A percentile compares a stretch with the other conserved stretches of the same genome.
phyloP scores from a whole-genome alignment of 2,113 vertebrate genomes.

The Noctilio leporinus region DNA sequence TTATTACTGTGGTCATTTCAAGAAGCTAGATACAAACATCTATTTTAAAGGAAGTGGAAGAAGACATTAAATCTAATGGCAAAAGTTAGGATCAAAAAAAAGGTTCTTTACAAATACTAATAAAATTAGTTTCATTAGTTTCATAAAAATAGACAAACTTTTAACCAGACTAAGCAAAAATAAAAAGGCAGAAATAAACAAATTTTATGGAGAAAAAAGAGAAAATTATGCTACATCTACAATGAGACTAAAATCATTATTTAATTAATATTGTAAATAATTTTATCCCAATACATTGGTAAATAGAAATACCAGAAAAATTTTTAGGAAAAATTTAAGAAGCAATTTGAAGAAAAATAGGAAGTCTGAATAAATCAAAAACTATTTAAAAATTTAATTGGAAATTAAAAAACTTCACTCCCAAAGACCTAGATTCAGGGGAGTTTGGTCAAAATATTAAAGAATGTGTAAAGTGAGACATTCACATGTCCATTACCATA shows the following conservation, averaged over 20 bases:
- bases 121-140: neutral
- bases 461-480: neutral
- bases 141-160: neutral
- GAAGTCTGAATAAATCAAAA: neutral
- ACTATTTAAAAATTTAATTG: neutral
- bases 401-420: neutral
- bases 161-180: no score
- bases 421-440: neutral
- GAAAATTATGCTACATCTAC: neutral
- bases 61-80: neutral
- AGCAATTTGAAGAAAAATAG: neutral
- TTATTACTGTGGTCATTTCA: conserved; percentile 14
- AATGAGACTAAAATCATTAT: neutral
- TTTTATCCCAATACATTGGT: neutral
- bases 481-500: neutral
- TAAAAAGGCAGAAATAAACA: conserved; percentile 3
- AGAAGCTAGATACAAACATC: neutral
- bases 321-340: conserved; percentile 13
- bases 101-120: neutral
- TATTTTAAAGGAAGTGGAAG: neutral
- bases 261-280: neutral
- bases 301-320: neutral
- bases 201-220: neutral
- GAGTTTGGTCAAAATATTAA: neutral
- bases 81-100: conserved; percentile 3